Evolutionary conservation across 2,888 invertebrate species (phyloP), one percentile per base, ranked within the genome.

Genomic region (Epirrhoe alternata): DNA sequence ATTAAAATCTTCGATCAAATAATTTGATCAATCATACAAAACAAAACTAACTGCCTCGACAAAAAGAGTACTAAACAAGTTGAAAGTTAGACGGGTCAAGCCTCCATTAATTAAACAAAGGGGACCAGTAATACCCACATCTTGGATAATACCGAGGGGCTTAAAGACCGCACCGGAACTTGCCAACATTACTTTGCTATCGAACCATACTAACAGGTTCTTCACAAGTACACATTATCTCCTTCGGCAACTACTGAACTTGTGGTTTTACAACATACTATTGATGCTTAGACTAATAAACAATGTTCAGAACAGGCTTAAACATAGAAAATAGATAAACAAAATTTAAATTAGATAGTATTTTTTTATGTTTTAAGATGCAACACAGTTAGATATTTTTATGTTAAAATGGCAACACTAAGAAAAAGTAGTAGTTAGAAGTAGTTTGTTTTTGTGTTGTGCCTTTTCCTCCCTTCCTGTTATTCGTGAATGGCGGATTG

Each of bases 91-190:
- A 47, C 47, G 17, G 86, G 86, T 87, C 87, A 87, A 86, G 81
- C 80, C 81, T 74, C 77, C 80, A 87, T 88, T 88, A 88, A 88
- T 88, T 87, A 87, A 81, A 80, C 82, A 82, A 75, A 77, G 82
- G 79, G 79, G 70, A 73, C 77, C 74, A 55, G 51, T 69, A 68
- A 69, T 71, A 73, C 71, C 71, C 73, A 68, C 68, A 66, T 73
- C 74, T 74, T 72, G 61, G 57, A 12, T 42, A 42, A 42, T 61
- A 67, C 69, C 70, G 64, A 45, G 61, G 74, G 72, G 67, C 47
- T 45, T 45, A 53, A 31, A 35, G 63, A 58, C 66, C 67, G 58
- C 70, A 68, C 60, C 73, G 70, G 70, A 71, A 68, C 64, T 64
- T 50, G 52, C 62, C 35, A 63, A 69, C 67, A 64, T 69, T 68